These are phyloP conservation scores for Aviceda cuculoides DNA, from an alignment of 2,797 vertebrate genomes.

Conservation along the genomic window DNA sequence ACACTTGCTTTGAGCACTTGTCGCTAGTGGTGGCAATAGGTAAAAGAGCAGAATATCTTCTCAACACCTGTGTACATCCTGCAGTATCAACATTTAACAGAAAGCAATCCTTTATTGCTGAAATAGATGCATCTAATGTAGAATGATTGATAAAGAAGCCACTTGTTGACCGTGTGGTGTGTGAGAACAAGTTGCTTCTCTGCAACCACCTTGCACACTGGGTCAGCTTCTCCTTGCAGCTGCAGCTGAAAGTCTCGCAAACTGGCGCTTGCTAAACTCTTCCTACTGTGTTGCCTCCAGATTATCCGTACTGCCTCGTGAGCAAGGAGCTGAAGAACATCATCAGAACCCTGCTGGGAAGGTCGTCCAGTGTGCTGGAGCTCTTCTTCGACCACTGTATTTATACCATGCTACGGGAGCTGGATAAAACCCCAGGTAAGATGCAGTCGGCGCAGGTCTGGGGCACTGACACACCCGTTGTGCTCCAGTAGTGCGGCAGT, in stretches of 20 bases:
- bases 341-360: conserved; percentile 82
- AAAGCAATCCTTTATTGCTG: background rate
- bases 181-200: background rate
- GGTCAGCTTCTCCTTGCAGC: background rate
- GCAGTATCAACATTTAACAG: rapidly evolving
- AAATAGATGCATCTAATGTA: rapidly evolving
- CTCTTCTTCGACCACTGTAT: conserved; percentile 94
- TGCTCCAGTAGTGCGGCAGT: rapidly evolving
- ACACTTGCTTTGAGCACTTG: rapidly evolving
- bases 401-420: conserved; percentile 90
- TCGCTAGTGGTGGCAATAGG: rapidly evolving
- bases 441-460: rapidly evolving
- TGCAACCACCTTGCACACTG: rapidly evolving
- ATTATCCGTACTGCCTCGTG: conserved; percentile 91
- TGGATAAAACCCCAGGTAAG: conserved; percentile 87
- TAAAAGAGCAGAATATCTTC: rapidly evolving
- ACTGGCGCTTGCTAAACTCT: rapidly evolving
- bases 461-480: rapidly evolving
- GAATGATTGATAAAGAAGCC: background rate
- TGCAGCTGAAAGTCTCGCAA: background rate
- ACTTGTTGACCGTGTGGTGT: background rate
- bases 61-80: rapidly evolving
- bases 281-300: conserved; percentile 52
- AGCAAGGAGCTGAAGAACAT: conserved; percentile 83
- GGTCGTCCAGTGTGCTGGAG: conserved; percentile 76